Conservation (phyloP, 1,140 invertebrate genomes). For the Anoplolepis gracilipes region DNA sequence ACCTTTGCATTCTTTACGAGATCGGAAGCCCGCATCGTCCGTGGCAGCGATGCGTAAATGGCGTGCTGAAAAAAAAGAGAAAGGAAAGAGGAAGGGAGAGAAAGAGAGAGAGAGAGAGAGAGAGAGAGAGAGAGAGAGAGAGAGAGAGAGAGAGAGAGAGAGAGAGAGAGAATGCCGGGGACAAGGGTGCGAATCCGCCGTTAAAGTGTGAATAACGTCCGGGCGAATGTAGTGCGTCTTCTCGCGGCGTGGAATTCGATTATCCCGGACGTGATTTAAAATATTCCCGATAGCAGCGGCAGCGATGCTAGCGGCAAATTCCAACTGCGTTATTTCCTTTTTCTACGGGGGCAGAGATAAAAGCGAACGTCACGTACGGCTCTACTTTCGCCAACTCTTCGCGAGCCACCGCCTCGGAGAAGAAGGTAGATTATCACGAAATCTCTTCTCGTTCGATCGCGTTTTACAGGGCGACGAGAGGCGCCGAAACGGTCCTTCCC, state of each 20-base stretch:
- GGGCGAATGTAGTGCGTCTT: conserved; percentile 5
- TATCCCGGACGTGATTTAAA: conserved; percentile 69
- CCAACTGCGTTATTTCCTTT: conserved; percentile 48
- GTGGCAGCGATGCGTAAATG: conserved; percentile 64
- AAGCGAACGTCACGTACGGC: conserved; percentile 30
- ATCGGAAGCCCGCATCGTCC: conserved; percentile 48
- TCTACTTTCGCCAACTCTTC: conserved; percentile 37
- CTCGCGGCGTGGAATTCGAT: conserved; percentile 60
- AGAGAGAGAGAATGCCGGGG: not conserved
- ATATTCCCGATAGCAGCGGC: conserved; percentile 60
- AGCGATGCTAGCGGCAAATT: conserved; percentile 9
- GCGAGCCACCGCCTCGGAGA: not conserved
- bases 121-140: conserved; percentile 6
- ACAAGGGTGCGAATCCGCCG: conserved; percentile 42
- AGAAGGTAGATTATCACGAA: conserved; percentile 43
- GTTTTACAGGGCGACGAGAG: not conserved
- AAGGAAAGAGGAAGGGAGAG: no score
- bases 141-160: not conserved
- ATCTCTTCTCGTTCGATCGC: conserved; percentile 31
- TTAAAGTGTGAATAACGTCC: conserved; percentile 69
- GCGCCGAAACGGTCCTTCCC: not conserved
- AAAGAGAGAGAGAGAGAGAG: not conserved
- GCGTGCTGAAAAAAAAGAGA: conserved; percentile 19
- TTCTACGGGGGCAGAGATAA: conserved; percentile 6
- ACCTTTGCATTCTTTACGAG: conserved; percentile 68